Conservation (phyloP, 2,113 vertebrate genomes). For the Phaethon lepturus region DNA sequence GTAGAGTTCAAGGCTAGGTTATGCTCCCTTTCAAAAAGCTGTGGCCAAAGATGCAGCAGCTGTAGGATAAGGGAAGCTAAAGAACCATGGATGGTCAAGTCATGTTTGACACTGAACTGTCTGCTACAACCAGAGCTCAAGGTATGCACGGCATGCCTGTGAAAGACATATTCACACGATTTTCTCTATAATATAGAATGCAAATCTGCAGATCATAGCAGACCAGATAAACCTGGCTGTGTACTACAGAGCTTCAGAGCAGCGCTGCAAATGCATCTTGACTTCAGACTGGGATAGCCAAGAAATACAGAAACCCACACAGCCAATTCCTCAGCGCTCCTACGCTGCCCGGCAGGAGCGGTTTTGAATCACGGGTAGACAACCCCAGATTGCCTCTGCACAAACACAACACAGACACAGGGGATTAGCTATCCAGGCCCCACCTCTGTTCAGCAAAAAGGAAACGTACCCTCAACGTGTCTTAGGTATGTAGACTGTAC, state of each 20-base stretch:
- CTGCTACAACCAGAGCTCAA: not conserved
- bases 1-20: not conserved
- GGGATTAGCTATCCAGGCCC: not conserved
- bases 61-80: not conserved
- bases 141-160: not conserved
- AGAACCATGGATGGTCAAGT: not conserved
- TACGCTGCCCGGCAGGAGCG: not conserved
- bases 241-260: not conserved
- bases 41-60: not conserved
- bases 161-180: not conserved
- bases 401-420: not conserved
- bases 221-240: not conserved
- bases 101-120: not conserved
- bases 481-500: not conserved
- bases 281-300: not conserved
- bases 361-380: fast-evolving
- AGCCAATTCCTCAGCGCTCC: not conserved
- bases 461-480: fast-evolving
- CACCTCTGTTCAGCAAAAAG: not conserved
- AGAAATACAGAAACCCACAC: not conserved
- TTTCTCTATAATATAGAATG: not conserved
- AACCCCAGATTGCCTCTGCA: not conserved
- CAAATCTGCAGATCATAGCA: not conserved
- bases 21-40: not conserved
- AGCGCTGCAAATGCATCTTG: not conserved